Base-by-base conservation (phyloP, 2,888 invertebrate genomes). In the Ormyrus thymus region DNA sequence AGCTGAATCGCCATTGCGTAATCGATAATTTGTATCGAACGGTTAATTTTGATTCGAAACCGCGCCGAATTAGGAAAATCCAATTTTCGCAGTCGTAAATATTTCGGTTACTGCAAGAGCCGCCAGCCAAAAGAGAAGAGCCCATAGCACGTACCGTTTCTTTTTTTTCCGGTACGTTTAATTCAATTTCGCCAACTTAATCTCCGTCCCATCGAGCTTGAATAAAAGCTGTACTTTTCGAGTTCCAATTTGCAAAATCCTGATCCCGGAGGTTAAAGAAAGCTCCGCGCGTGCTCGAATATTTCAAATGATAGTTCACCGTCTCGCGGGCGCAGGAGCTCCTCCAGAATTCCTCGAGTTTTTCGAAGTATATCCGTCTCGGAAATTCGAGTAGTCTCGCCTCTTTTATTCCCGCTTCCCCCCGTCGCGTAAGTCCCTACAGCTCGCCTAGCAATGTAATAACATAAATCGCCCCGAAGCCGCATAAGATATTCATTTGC, bases 161-260 rank as follows among this genome's bases (percentile, higher is more conserved):
- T 29, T 69, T 69, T 53, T 29, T 69, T 53, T 69, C 45, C 55
- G 75, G 69, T 48, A 46, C 50, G 56, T 56, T 70, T 76, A 69
- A 76, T 76, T 76, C 48, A 62, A 76, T 76, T 76, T 76, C 13
- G 13, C 50, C 58, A 46, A 66, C 48, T 68, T 8, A 29, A 13
- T 48, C 61, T 50, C 46, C 58, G 15, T 29, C 29, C 48, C 58
- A 45, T n/a, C 46, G 61, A 45, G 15, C 29, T 29, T n/a, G 62
- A 55, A 51, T 62, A 64, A 72, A 55, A 46, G 2, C 11, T n/a
- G 62, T 29, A 76, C 69, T 69, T 76, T 76, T 55, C 69, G 76
- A 77, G 71, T 77, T 65, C 64, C 70, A 76, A 71, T 71, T 71
- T 65, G 53, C 56, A 71, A 70, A 50, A 70, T 43, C 51, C 46